A percentile compares a stretch with the other conserved stretches of the same genome.
Evolutionary conservation across 2,113 vertebrate genomes (phyloP).

Genomic region (Oreochromis spilurus): DNA sequence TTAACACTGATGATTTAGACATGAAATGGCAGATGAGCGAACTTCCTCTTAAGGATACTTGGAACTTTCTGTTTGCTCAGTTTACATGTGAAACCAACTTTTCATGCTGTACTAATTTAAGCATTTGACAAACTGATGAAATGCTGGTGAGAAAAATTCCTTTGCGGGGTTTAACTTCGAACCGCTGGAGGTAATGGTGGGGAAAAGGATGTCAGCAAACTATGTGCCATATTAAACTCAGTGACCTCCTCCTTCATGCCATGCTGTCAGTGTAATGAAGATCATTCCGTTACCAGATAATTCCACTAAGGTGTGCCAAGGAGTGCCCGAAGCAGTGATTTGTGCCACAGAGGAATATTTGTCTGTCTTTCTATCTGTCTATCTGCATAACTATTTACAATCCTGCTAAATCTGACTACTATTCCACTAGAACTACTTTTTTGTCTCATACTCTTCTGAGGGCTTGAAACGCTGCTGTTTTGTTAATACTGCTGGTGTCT

Average conservation of each 20-base stretch:
- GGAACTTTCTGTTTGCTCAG: background rate
- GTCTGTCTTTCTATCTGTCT: background rate
- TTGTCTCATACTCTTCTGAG: background rate
- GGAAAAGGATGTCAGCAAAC: constrained; percentile 27
- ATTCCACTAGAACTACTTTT: background rate
- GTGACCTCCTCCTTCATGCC: constrained; percentile 33
- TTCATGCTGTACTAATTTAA: background rate
- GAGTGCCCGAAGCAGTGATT: background rate
- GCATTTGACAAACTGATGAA: background rate
- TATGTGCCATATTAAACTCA: constrained; percentile 10
- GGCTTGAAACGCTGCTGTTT: background rate
- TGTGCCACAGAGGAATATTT: constrained; percentile 1
- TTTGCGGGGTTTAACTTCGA: background rate
- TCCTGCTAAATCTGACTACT: background rate
- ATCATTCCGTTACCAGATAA: constrained; percentile 34
- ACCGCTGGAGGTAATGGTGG: background rate
- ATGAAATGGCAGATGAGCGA: background rate
- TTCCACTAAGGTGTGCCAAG: constrained; percentile 50
- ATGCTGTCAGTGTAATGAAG: constrained; percentile 32
- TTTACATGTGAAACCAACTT: background rate
- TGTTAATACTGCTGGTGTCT: background rate
- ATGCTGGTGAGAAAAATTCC: background rate
- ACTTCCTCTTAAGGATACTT: background rate
- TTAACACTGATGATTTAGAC: background rate
- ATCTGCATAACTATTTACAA: background rate